A percentile compares a stretch with the other conserved stretches of the same genome.
phyloP scores from a whole-genome alignment of 2,888 invertebrate species.

The Caprella mutica region DNA sequence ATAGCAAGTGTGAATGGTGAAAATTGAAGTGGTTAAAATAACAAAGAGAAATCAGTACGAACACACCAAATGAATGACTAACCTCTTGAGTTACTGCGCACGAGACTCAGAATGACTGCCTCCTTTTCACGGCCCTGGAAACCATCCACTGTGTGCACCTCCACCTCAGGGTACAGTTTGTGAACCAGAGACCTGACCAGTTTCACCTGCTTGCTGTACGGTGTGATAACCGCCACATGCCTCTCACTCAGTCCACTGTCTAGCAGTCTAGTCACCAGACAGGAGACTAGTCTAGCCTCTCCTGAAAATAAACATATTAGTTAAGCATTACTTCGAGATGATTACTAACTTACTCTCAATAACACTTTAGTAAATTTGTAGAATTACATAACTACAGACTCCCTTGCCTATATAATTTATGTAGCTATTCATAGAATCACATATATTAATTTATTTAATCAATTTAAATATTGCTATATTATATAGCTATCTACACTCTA shows the following conservation, averaged over 20 bases:
- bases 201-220: constrained; percentile 48
- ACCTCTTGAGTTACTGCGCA: constrained; percentile 46
- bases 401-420: too few species aligned
- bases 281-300: constrained; percentile 46
- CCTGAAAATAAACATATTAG: too few species aligned
- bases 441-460: too few species aligned
- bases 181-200: constrained; percentile 41
- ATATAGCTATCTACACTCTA: too few species aligned
- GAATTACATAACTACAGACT: too few species aligned
- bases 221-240: constrained; percentile 48
- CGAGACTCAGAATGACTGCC: constrained; percentile 48
- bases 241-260: constrained; percentile 41
- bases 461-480: too few species aligned
- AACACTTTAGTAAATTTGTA: too few species aligned
- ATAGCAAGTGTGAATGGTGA: background rate
- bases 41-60: background rate
- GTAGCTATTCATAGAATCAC: too few species aligned
- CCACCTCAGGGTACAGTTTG: constrained; percentile 38
- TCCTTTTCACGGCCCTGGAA: constrained; percentile 52
- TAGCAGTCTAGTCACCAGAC: constrained; percentile 43
- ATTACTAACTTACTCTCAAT: background rate
- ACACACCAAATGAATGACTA: background rate
- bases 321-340: constrained; percentile 38
- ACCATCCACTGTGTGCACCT: constrained; percentile 49
- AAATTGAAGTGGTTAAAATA: background rate